Conservation (phyloP, 1,140 invertebrate species). For the Berghia stephanieae region DNA sequence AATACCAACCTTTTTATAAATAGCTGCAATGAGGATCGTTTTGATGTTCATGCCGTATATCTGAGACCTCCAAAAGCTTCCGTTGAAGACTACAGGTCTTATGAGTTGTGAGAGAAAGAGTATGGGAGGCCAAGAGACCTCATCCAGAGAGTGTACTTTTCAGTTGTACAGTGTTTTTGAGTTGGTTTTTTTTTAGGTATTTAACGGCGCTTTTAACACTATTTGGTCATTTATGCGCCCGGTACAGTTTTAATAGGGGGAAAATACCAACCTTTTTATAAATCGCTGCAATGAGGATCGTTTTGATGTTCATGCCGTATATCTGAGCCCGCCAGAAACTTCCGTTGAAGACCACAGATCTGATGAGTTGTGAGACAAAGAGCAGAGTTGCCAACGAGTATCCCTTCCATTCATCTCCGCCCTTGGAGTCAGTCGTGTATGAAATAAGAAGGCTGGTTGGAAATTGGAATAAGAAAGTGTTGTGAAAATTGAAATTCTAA, state of each 20-base stretch:
- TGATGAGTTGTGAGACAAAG: conserved; percentile 80
- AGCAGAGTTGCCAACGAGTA: conserved; percentile 80
- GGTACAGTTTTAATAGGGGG: not conserved
- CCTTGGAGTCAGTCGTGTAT: conserved; percentile 18
- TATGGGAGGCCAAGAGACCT: too few species aligned
- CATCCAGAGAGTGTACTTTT: too few species aligned
- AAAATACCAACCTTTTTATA: conserved; percentile 80
- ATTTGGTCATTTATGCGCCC: too few species aligned
- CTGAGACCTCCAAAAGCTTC: too few species aligned
- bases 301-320: conserved; percentile 88
- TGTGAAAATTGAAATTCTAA: not conserved
- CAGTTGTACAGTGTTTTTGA: too few species aligned
- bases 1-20: too few species aligned
- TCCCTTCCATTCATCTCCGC: conserved; percentile 77
- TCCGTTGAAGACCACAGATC: conserved; percentile 80
- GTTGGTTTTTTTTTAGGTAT: too few species aligned
- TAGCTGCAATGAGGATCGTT: too few species aligned
- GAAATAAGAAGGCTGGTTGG: conserved; percentile 28
- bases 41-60: too few species aligned
- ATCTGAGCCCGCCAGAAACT: conserved; percentile 67
- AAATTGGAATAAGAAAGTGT: not conserved
- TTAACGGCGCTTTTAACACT: too few species aligned
- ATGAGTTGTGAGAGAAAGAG: too few species aligned
- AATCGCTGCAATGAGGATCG: conserved; percentile 90
- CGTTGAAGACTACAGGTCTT: too few species aligned